A percentile compares a stretch with the other conserved stretches of the same genome.
These are phyloP conservation scores for Coptotermes formosanus DNA, from an alignment of 1,140 invertebrate genomes.

Conservation along the genomic window DNA sequence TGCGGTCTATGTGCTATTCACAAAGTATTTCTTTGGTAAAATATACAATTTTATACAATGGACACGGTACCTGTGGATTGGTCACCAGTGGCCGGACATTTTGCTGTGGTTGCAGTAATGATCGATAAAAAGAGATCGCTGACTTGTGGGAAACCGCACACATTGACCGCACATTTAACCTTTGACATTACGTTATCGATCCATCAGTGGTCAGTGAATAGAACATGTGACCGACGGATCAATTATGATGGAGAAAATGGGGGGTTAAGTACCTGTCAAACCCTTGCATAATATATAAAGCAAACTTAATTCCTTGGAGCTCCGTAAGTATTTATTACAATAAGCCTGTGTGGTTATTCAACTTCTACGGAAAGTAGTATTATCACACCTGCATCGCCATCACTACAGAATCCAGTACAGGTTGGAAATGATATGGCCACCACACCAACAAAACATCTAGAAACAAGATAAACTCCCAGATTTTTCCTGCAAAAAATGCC, in stretches of 20 bases:
- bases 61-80: slow-evolving; percentile 6
- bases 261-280: not conserved
- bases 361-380: too few relatives aligned
- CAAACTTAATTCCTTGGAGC: too few relatives aligned
- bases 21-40: not conserved
- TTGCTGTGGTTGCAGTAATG: not conserved
- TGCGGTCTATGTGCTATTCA: not conserved
- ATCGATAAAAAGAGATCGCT: not conserved
- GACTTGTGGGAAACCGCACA: not conserved
- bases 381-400: too few relatives aligned
- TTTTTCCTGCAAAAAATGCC: too few relatives aligned
- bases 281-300: too few relatives aligned
- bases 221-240: not conserved
- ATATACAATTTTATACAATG: not conserved
- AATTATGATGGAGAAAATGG: not conserved
- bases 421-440: too few relatives aligned
- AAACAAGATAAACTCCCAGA: too few relatives aligned
- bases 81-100: not conserved
- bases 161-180: not conserved
- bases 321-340: too few relatives aligned
- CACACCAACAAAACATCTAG: too few relatives aligned
- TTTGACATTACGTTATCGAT: not conserved
- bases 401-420: too few relatives aligned
- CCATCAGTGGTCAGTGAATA: not conserved
- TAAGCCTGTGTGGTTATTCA: too few relatives aligned